Percentiles rank a stretch among this genome's conserved stretches.
These are phyloP conservation scores for Pantala flavescens DNA, from an alignment of 1,140 invertebrate species.

Conservation along the genomic window DNA sequence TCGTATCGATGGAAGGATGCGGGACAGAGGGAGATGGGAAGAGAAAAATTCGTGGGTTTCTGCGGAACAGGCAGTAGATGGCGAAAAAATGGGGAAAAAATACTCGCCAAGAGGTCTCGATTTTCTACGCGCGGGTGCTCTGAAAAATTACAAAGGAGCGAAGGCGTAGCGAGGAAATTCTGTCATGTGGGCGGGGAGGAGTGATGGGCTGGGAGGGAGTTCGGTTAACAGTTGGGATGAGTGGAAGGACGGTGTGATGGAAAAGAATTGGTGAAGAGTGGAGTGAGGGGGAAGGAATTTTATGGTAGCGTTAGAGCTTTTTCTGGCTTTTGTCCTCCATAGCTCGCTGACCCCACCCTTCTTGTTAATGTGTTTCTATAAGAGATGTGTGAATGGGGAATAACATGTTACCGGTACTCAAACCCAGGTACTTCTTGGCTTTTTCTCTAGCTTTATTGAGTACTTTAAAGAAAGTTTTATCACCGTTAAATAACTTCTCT, in stretches of 20 bases:
- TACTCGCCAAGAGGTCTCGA: neutral
- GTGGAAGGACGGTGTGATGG: neutral
- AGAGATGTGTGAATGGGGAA: too few relatives aligned
- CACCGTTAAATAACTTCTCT: too few relatives aligned
- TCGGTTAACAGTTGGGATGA: neutral
- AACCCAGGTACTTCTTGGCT: too few relatives aligned
- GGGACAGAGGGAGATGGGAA: neutral
- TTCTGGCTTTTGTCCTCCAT: too few relatives aligned
- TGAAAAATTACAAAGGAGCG: conserved; percentile 4
- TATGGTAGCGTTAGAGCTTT: too few relatives aligned
- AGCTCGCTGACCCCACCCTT: too few relatives aligned
- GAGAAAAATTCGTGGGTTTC: neutral
- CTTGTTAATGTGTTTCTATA: too few relatives aligned
- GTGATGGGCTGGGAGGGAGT: neutral
- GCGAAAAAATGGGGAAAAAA: neutral
- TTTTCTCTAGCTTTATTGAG: too few relatives aligned
- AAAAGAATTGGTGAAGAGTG: neutral
- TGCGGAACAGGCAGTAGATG: neutral
- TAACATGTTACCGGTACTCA: too few relatives aligned
- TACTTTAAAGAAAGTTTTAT: too few relatives aligned
- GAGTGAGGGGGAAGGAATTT: too few relatives aligned
- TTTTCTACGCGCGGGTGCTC: neutral
- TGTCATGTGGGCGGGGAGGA: neutral
- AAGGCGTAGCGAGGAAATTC: neutral
- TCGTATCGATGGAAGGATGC: neutral